Base-by-base conservation (phyloP, 1,140 invertebrate species). In the Macrosteles quadrilineatus region DNA sequence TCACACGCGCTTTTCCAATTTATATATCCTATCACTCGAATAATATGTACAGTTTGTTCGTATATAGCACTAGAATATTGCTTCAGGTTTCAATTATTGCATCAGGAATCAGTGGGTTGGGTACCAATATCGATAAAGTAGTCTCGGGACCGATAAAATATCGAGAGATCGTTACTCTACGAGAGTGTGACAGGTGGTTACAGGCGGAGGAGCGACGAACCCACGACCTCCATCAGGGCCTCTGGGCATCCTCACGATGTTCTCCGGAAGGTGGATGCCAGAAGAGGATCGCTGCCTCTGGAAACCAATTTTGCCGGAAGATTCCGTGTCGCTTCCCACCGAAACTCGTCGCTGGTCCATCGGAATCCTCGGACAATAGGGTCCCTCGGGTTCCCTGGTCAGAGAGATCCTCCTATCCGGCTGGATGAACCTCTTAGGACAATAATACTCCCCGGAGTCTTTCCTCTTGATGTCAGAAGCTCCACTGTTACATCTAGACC, bases 221-320 rank as follows among this genome's bases (percentile, higher is more conserved):
- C 94, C 94, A 62, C 86, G 85, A 27, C 91, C 91, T 25, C 92
- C 93, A 80, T 95, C 93, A 2, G 94, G 94, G 6, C 92, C 93
- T 68, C 87, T 85, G 0, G 93, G 94, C 78, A 91, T 83, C 36
- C 94, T 85, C n/a, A 93, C 83, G 17, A 92, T 84, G 72, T 89
- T 89, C 57, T 89, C 89, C 9, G 69, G 69, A 9, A 66, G 31
- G n/a, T 43, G 45, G 43, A 66, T 66, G 30, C 63, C 69, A 1
- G 40, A 43, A 23, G 40, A 66, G 43, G 62, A 66, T 21, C 69
- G 69, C 45, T 67, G 69, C 50, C 69, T 71, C 63, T 32, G 45
- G 23, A 71, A 40, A 12, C 47, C 50, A 17, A 43, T 31, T 23
- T 43, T 66, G 2, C 63, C 63, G 9, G 21, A 21, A 2, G 32